Conservation (phyloP, 2,797 vertebrate species). For the Typhlichthys eigenmanni region DNA sequence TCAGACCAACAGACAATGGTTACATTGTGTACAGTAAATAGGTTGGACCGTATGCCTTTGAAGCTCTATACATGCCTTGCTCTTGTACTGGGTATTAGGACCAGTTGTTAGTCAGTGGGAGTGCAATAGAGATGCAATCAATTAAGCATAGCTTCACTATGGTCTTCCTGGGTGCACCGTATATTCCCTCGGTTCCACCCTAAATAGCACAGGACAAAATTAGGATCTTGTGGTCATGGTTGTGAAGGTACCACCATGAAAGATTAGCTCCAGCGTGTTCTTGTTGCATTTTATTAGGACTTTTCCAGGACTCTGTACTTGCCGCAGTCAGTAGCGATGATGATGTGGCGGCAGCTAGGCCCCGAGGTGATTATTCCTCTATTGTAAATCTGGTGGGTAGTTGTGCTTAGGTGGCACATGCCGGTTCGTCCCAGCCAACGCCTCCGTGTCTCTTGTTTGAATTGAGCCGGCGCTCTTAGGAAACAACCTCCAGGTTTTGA, state of each 20-base stretch:
- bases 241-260: conserved; percentile 39
- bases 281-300: conserved; percentile 44
- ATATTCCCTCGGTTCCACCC: conserved; percentile 27
- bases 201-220: conserved; percentile 37
- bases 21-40: conserved; percentile 11
- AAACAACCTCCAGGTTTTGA: conserved; percentile 78
- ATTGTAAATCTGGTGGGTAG: conserved; percentile 25
- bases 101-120: conserved; percentile 23
- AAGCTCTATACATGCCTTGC: conserved; percentile 32
- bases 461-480: conserved; percentile 68
- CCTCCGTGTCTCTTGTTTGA: conserved; percentile 68
- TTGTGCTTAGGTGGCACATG: conserved; percentile 61
- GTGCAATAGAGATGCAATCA: conserved; percentile 29
- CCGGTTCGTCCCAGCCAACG: conserved; percentile 57
- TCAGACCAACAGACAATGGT: conserved; percentile 11
- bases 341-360: background rate
- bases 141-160: conserved; percentile 38
- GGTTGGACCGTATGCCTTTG: conserved; percentile 35
- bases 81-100: conserved; percentile 29
- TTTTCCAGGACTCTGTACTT: conserved; percentile 33
- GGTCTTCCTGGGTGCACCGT: conserved; percentile 26
- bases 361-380: conserved; percentile 28
- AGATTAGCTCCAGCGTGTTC: conserved; percentile 30
- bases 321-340: conserved; percentile 4
- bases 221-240: conserved; percentile 34